Evolutionary conservation across 1,140 invertebrate species (phyloP), one percentile per base, ranked within the genome.

Genomic region (Drosophila lowei): DNA sequence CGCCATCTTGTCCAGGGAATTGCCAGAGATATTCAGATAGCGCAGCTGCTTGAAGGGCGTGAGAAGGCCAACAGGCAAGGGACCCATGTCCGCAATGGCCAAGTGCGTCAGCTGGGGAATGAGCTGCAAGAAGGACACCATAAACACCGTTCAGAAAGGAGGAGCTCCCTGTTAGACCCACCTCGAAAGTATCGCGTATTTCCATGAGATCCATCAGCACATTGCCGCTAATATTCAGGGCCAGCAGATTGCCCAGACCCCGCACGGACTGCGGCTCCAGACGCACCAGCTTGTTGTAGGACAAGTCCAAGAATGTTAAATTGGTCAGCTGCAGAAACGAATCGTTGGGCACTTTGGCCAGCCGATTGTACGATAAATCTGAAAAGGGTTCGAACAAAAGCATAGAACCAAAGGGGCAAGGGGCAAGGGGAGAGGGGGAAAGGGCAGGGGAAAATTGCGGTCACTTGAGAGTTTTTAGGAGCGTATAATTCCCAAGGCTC

Each of bases 231-330:
- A 96, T 92, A 65, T 94, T 93, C 0, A 96, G 92, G 23, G 91
- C 93, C 50, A 92, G 85, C 42, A 91, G 60, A 9, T 85, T 89
- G 66, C 62, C 65, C 48, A 91, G 47, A 41, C 79, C 78, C 57
- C 92, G 91, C 58, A 96, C 91, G 30, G 93, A 93, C 53, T 94
- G 93, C 4, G 94, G 92, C 83, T 95, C 94, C 43, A 95, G 92
- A 15, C 93, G 92, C 67, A 94, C 93, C 52, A 96, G 92, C 90
- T 95, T 95, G 79, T 96, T 96, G 88, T 95, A 94, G 54, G 95
- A 94, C 28, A 96, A 92, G 85, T 96, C 95, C 61, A 96, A 88
- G 71, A 94, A 93, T 46, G 93, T 91, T 38, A 95, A 92, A 60
- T 93, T 92, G 4, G 94, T 94, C 55, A 95, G 92, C 90, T 96